Evolutionary conservation across 1,140 invertebrate species (phyloP).

Genomic region (Cyclargus thomasi): DNA sequence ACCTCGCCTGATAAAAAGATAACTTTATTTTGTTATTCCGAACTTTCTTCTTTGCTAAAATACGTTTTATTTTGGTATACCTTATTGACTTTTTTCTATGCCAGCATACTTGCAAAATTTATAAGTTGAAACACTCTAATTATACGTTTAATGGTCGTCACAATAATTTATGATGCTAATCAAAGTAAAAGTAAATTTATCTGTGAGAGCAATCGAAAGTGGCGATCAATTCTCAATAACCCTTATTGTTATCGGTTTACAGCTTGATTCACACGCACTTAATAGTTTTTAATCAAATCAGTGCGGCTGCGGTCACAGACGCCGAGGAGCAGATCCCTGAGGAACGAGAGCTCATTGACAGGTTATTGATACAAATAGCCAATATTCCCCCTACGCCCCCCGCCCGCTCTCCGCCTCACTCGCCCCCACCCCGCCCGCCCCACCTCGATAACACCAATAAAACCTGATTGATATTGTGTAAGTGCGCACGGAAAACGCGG

Average conservation of each 20-base stretch:
- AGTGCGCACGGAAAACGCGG: conserved; percentile 73
- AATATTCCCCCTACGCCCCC: conserved; percentile 31
- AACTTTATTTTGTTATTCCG: conserved; percentile 18
- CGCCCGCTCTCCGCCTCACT: conserved; percentile 30
- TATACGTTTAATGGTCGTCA: too few relatives aligned
- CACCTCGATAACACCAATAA: conserved; percentile 70
- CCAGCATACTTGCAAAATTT: too few relatives aligned
- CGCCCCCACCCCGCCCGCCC: conserved; percentile 31
- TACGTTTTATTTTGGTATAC: conserved; percentile 11
- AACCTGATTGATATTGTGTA: conserved; percentile 76
- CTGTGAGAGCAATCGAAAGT: too few relatives aligned
- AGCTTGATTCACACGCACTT: conserved; percentile 43
- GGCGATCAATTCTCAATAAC: not conserved
- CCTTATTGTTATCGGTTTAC: not conserved
- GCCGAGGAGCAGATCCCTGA: conserved; percentile 42
- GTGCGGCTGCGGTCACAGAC: conserved; percentile 46
- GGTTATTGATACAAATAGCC: conserved; percentile 74
- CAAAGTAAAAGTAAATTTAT: too few relatives aligned
- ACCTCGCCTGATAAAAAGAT: conserved; percentile 32
- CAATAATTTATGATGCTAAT: too few relatives aligned
- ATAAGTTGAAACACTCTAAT: too few relatives aligned
- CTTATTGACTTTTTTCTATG: too few relatives aligned
- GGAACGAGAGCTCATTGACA: conserved; percentile 62
- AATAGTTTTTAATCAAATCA: conserved; percentile 63
- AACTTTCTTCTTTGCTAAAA: conserved; percentile 4